A percentile compares a stretch with the other conserved stretches of the same genome.
These are phyloP conservation scores for Tridacna crocea DNA, from an alignment of 2,888 invertebrate species.

Conservation along the genomic window DNA sequence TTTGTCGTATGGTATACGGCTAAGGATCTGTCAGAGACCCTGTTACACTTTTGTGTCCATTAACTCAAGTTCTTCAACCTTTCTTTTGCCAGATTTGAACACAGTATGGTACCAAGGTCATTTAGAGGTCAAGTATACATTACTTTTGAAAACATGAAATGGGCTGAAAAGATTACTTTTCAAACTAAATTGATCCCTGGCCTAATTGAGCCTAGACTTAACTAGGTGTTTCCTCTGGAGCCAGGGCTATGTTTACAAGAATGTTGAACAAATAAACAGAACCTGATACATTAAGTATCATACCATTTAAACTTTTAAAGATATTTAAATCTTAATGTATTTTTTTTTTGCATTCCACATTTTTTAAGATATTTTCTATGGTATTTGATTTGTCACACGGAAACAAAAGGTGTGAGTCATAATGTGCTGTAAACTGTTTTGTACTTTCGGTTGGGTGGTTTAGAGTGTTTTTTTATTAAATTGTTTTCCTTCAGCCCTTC, in stretches of 20 bases:
- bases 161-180: constrained; percentile 14
- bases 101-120: constrained; percentile 13
- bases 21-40: too few species aligned
- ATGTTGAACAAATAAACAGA: constrained; percentile 10
- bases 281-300: constrained; percentile 1
- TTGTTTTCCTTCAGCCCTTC: too few species aligned
- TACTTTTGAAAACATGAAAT: background rate
- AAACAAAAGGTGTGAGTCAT: too few species aligned
- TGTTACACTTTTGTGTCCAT: too few species aligned
- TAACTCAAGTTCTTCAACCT: background rate
- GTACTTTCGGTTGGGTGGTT: too few species aligned
- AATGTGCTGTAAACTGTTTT: too few species aligned
- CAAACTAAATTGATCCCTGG: background rate
- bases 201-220: constrained; percentile 4
- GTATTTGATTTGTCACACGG: too few species aligned
- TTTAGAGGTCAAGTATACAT: constrained; percentile 7
- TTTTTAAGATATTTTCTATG: background rate
- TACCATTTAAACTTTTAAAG: background rate
- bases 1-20: too few species aligned
- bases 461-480: too few species aligned
- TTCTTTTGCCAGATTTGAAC: background rate
- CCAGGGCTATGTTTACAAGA: background rate
- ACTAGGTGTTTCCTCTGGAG: background rate
- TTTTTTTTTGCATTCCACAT: background rate
- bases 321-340: background rate